A percentile compares a stretch with the other conserved stretches of the same genome.
These are phyloP conservation scores for Leucopsar rothschildi DNA, from an alignment of 2,113 vertebrate genomes.

Conservation along the genomic window DNA sequence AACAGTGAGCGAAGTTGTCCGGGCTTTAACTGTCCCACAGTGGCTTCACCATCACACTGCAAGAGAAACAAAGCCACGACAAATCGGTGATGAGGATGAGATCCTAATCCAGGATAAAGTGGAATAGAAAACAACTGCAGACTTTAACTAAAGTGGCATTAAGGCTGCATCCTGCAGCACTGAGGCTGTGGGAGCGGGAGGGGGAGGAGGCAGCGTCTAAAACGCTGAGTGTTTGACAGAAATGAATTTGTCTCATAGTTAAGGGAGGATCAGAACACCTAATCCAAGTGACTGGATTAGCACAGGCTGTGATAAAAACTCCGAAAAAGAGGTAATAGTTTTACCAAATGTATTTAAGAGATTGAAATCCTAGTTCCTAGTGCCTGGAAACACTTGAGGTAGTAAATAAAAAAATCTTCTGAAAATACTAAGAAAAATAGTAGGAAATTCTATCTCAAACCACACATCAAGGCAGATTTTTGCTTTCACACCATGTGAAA, in stretches of 20 bases:
- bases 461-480: not conserved
- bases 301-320: not conserved
- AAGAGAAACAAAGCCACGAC: not conserved
- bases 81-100: not conserved
- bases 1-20: not conserved
- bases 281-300: conserved; percentile 21
- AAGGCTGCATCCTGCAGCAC: not conserved
- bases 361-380: not conserved
- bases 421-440: not conserved
- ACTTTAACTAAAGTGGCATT: conserved; percentile 20
- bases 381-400: not conserved
- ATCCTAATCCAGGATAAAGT: conserved; percentile 21
- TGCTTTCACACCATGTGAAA: not conserved
- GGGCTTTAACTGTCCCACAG: not conserved
- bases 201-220: not conserved
- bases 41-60: not conserved
- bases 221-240: conserved; percentile 18
- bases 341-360: not conserved
- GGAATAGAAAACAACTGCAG: conserved; percentile 1
- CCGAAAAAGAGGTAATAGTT: not conserved
- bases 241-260: conserved; percentile 9
- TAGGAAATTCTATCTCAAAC: not conserved
- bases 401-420: not conserved
- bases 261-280: not conserved
- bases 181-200: not conserved